Base-by-base conservation (phyloP, 2,113 vertebrate genomes). In the Pleuronectes platessa region DNA sequence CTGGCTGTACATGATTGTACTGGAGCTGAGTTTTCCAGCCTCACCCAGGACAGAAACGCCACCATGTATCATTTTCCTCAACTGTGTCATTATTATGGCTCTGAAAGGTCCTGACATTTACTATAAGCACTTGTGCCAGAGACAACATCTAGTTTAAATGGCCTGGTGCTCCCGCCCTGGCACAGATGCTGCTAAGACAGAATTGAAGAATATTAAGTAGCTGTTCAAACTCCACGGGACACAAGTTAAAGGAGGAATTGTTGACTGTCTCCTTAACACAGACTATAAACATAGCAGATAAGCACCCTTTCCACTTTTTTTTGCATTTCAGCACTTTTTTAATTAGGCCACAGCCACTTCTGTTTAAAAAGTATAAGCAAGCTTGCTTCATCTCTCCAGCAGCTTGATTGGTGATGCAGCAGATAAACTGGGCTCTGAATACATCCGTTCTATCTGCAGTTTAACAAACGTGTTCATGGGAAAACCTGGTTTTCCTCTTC, bases 31-130 rank as follows among this genome's bases (percentile, higher is more conserved):
- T 74, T 85, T 89, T 88, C 55, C 64, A 37, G 61, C 66, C 54
- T 49, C 68, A 61, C 56, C 67, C 31, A n/a, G 56, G 82, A 75
- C 82, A 72, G 79, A 86, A 89, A 74, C 26, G 9, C 20, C 56
- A 35, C 69, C 65, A 79, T 89, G 76, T 79, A 89, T 90, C 79
- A 87, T 87, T 84, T 89, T 76, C 53, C 68, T 85, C 70, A 74
- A 81, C 78, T 58, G 70, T 88, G 79, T 87, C 88, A 84, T 89
- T 90, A 90, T 87, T 87, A 78, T 55, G 61, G 72, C 80, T 69
- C 73, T 84, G 88, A 92, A 91, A 89, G 88, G 89, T 92, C 88
- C 85, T 87, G 91, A 91, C 91, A 91, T 91, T 92, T 90, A 81
- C 86, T 81, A 86, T 77, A 71, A 86, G 86, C 82, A 84, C 77